Percentiles rank a stretch among this genome's conserved stretches.
Conservation (phyloP, 2,113 vertebrate species). For the Ceyx melanurus region DNA sequence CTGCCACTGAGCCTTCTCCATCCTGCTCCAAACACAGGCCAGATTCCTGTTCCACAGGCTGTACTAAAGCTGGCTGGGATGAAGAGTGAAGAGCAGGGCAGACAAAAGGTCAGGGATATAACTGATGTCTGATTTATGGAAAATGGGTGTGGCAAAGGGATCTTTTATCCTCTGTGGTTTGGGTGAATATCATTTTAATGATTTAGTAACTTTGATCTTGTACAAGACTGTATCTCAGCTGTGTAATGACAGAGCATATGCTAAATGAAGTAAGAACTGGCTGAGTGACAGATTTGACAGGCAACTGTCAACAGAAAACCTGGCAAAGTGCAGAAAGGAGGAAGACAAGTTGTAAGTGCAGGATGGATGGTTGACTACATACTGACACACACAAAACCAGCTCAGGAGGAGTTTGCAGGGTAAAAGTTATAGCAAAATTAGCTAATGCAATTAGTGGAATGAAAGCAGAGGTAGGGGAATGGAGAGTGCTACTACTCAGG, state of each 20-base stretch:
- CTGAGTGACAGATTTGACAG: conserved; percentile 39
- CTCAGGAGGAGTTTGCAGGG: not conserved
- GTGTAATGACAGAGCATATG: conserved; percentile 15
- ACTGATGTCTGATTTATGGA: not conserved
- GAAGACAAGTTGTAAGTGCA: not conserved
- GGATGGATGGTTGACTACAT: not conserved
- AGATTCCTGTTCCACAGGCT: not conserved
- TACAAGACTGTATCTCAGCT: not conserved
- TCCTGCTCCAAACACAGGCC: not conserved
- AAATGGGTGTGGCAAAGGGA: not conserved
- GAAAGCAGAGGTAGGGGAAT: not conserved
- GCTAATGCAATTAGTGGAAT: not conserved
- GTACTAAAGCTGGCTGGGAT: not conserved
- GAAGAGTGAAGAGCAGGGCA: not conserved
- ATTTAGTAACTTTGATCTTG: conserved; percentile 11
- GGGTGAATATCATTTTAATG: conserved; percentile 14
- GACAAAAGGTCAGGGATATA: not conserved
- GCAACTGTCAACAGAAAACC: conserved; percentile 48
- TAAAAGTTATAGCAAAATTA: not conserved
- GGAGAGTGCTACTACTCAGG: not conserved
- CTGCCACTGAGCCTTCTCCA: not conserved
- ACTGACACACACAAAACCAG: not conserved
- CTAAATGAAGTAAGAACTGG: conserved; percentile 43
- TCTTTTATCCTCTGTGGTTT: not conserved
- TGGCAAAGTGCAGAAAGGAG: not conserved